Base-by-base conservation (phyloP, 2,888 invertebrate species). In the Marasmarcha lunaedactyla region DNA sequence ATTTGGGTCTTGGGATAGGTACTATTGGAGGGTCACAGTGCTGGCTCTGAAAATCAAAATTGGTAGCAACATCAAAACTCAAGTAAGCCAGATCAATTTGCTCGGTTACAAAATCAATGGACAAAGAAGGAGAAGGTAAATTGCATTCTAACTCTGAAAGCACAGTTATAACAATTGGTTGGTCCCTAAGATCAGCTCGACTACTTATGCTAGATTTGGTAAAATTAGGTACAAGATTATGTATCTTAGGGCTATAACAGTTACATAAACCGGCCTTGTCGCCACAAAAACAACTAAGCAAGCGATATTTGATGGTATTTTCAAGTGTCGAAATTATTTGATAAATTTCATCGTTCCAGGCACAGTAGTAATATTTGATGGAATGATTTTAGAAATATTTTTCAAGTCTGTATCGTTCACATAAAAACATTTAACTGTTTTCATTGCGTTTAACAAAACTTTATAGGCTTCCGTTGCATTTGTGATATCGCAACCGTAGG, bases 331-430 rank as follows among this genome's bases (percentile, higher is more conserved):
- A 45, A 30, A 45, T 42, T 38, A 46, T 42, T 43, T 48, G 48
- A 36, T 48, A 46, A 46, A 40, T 42, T 45, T 43, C 41, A 47
- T 40, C 14, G 46, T 49, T 14, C 42, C 47, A 33, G 42, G 42
- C 3, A 49, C 40, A 20, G 44, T 26, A 12, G 13, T 39, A 14
- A 47, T 39, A 36, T 43, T 42, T 11, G 10, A 14, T 38, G 44
- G 47, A 25, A 49, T 38, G 33, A 43, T 13, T 39, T 46, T 47
- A 10, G 12, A 9, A 35, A 47, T 46, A 36, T 46, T 44, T 41
- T 46, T 35, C 6, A 46, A 38, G 37, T 46, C 45, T 1, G n/a
- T 37, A 7, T 46, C 46, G n/a, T 39, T 37, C 9, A 46, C 36
- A 40, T 42, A 42, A 46, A 47, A 41, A 9, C 43, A 43, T 40